Conservation (phyloP, 2,113 vertebrate genomes). For the Pavo muticus region DNA sequence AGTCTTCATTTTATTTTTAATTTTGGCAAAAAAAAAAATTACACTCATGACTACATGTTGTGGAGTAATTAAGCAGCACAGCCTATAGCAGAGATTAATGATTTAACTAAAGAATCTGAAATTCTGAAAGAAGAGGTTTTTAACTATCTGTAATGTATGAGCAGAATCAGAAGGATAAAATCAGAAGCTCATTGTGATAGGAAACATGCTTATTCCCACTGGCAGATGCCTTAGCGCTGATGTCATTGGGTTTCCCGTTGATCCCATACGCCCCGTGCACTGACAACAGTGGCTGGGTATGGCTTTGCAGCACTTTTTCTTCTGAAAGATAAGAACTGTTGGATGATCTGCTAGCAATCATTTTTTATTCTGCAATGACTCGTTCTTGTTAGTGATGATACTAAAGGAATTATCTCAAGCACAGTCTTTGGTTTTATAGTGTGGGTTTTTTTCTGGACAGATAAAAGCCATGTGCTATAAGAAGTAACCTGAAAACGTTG, state of each 20-base stretch:
- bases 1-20: background rate
- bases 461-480: background rate
- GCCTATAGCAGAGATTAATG: background rate
- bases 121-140: background rate
- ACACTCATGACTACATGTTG: background rate
- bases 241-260: background rate
- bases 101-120: background rate
- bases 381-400: background rate
- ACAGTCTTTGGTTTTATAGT: background rate
- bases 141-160: background rate
- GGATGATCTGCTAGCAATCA: background rate
- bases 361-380: background rate
- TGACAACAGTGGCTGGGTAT: accelerated
- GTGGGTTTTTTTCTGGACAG: background rate
- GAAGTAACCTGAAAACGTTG: background rate
- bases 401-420: background rate
- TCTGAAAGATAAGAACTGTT: background rate
- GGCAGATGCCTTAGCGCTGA: background rate
- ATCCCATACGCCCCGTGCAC: background rate
- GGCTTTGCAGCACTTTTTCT: background rate
- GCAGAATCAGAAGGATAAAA: background rate
- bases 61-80: background rate
- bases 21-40: background rate
- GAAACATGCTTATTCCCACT: background rate
- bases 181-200: background rate